Evolutionary conservation across 1,140 invertebrate genomes (phyloP).

Genomic region (Drosophila malerkotliana): DNA sequence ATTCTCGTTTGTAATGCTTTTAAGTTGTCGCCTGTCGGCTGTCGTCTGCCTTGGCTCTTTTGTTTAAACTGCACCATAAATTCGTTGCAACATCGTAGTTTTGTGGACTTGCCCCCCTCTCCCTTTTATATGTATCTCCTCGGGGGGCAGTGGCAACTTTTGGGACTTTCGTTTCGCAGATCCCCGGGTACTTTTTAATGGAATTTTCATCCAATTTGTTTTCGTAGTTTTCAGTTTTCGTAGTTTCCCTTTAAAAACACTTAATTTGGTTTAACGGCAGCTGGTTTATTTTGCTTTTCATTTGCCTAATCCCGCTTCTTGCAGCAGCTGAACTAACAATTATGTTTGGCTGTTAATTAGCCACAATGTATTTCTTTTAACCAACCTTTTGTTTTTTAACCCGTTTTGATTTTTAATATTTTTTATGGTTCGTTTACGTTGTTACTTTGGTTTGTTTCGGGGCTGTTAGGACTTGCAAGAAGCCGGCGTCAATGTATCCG

Average conservation of each 20-base stretch:
- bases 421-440: constrained; percentile 39
- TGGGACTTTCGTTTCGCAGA: constrained; percentile 13
- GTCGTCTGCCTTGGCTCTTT: constrained; percentile 56
- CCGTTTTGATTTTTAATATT: constrained; percentile 48
- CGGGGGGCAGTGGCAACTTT: constrained; percentile 25
- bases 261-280: constrained; percentile 24
- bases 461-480: constrained; percentile 92
- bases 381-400: constrained; percentile 27
- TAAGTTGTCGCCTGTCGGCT: constrained; percentile 66
- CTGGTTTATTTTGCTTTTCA: constrained; percentile 23
- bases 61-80: constrained; percentile 73
- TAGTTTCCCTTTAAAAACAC: constrained; percentile 18
- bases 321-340: constrained; percentile 51
- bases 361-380: constrained; percentile 7
- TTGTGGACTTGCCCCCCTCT: constrained; percentile 54
- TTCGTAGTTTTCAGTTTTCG: constrained; percentile 13
- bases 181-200: constrained; percentile 37
- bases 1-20: constrained; percentile 80
- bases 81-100: constrained; percentile 66
- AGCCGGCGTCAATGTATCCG: constrained; percentile 94
- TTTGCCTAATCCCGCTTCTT: constrained; percentile 51
- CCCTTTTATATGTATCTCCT: constrained; percentile 7
- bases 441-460: constrained; percentile 37
- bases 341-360: constrained; percentile 42
- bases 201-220: constrained; percentile 39